Percentiles rank a stretch among this genome's conserved stretches.
These are phyloP conservation scores for Crypturellus undulatus DNA, from an alignment of 2,113 vertebrate genomes.

Conservation along the genomic window DNA sequence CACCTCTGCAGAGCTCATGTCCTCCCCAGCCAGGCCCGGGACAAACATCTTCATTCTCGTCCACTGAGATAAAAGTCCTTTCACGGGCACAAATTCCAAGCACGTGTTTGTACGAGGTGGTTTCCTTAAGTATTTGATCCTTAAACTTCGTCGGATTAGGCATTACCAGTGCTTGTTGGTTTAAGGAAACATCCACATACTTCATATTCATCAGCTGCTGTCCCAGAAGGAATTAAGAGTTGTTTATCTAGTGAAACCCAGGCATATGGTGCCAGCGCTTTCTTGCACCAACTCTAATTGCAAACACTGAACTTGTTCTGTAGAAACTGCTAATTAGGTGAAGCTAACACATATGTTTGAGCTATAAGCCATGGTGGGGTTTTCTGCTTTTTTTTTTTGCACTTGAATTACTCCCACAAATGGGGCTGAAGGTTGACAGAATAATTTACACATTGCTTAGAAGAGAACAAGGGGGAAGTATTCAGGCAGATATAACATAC, in stretches of 20 bases:
- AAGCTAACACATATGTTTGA: neutral
- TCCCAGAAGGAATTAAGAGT: conserved; percentile 31
- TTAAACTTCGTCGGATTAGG: conserved; percentile 4
- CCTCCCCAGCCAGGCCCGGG: neutral
- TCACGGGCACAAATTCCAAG: neutral
- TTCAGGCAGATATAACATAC: neutral
- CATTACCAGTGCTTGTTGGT: neutral
- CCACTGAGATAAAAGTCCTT: neutral
- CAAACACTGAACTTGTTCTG: conserved; percentile 6
- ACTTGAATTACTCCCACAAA: neutral
- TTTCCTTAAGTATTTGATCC: conserved; percentile 19
- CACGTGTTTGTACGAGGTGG: neutral
- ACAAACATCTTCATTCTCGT: neutral
- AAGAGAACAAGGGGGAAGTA: neutral
- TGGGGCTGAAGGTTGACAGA: neutral
- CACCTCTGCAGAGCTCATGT: neutral
- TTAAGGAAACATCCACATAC: conserved; percentile 9
- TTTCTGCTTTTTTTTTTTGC: neutral
- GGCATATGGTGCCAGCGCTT: conserved; percentile 20
- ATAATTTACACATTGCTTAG: neutral
- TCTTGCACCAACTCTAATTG: conserved; percentile 2
- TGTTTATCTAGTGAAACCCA: conserved; percentile 26
- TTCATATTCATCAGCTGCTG: conserved; percentile 21
- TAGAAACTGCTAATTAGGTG: conserved; percentile 25
- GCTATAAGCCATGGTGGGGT: neutral